A percentile compares a stretch with the other conserved stretches of the same genome.
Conservation (phyloP, 1,140 invertebrate species). For the Vanessa atalanta region DNA sequence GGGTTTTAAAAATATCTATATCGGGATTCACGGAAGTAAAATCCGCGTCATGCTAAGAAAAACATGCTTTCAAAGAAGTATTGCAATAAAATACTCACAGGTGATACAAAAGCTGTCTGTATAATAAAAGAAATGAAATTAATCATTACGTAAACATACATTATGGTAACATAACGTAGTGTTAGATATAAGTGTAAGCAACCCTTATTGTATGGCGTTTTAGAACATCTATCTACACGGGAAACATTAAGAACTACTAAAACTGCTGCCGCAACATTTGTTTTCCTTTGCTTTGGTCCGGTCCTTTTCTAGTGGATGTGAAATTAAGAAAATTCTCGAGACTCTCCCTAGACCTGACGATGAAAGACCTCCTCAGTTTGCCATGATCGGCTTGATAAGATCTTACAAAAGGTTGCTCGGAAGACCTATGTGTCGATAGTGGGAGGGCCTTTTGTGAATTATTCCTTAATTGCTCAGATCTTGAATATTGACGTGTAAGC, state of each 20-base stretch:
- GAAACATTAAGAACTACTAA: conserved; percentile 30
- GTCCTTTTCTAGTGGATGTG: conserved; percentile 54
- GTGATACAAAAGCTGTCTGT: conserved; percentile 34
- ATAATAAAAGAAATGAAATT: conserved; percentile 13
- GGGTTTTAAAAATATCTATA: not conserved
- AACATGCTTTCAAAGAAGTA: conserved; percentile 26
- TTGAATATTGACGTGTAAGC: conserved; percentile 52
- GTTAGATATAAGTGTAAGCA: conserved; percentile 20
- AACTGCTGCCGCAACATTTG: conserved; percentile 47
- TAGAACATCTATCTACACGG: not conserved
- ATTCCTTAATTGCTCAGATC: conserved; percentile 46
- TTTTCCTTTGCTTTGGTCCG: conserved; percentile 58
- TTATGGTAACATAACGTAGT: not conserved
- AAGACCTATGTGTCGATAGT: conserved; percentile 45
- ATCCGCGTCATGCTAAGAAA: not conserved
- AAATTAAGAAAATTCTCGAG: conserved; percentile 72
- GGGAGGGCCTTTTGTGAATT: conserved; percentile 42
- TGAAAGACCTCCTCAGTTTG: conserved; percentile 70
- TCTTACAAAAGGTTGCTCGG: conserved; percentile 61
- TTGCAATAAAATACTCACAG: conserved; percentile 30
- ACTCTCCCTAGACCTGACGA: conserved; percentile 70
- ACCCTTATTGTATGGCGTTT: conserved; percentile 25
- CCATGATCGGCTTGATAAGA: conserved; percentile 56
- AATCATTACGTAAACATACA: not conserved
- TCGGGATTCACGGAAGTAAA: not conserved